Percentiles rank a stretch among this genome's conserved stretches.
Conservation (phyloP, 2,797 vertebrate species). For the Monodelphis domestica region DNA sequence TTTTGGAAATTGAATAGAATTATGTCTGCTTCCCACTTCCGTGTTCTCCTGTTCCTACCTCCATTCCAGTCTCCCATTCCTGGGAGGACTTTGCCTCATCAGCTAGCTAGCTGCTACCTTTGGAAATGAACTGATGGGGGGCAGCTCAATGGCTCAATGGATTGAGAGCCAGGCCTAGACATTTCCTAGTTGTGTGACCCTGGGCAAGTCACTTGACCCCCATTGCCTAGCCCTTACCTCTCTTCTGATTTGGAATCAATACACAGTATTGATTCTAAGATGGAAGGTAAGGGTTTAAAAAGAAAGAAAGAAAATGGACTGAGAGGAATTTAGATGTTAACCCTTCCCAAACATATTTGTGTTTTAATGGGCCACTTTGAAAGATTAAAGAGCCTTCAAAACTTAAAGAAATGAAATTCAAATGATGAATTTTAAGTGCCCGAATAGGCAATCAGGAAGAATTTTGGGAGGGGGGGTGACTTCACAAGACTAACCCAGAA, state of each 20-base stretch:
- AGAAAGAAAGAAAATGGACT: neutral
- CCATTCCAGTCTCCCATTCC: constrained; percentile 11
- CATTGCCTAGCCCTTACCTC: no score
- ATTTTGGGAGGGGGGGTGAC: neutral
- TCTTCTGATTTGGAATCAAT: no score
- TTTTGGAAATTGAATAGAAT: neutral
- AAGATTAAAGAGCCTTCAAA: constrained; percentile 36
- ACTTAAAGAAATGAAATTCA: constrained; percentile 52
- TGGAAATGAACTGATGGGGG: constrained; percentile 32
- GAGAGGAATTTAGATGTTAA: constrained; percentile 1
- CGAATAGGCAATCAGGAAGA: constrained; percentile 8
- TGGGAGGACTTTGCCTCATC: neutral
- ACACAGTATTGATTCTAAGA: no score
- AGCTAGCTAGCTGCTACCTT: constrained; percentile 1
- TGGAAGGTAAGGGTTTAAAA: no score
- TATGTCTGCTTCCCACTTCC: neutral
- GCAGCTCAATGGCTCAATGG: no score
- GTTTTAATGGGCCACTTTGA: constrained; percentile 45
- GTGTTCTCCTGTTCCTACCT: neutral
- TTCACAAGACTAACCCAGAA: constrained; percentile 21
- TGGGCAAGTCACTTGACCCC: no score
- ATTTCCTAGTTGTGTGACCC: no score
- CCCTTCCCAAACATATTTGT: constrained; percentile 32
- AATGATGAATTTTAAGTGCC: constrained; percentile 11
- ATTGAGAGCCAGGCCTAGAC: no score